These are phyloP conservation scores for Cyanoderma ruficeps DNA, from an alignment of 2,113 vertebrate genomes.

Conservation along the genomic window DNA sequence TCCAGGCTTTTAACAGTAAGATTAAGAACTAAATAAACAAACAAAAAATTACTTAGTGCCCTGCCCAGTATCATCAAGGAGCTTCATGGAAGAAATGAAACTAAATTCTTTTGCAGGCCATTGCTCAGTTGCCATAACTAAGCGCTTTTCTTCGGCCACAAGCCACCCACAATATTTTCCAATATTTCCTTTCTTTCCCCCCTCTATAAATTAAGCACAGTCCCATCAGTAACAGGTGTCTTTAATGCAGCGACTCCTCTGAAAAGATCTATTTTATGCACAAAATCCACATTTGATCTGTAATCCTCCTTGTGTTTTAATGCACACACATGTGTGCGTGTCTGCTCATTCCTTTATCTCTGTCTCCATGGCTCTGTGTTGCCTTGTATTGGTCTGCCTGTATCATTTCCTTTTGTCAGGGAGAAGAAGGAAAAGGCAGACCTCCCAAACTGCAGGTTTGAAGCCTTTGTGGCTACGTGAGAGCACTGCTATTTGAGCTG, in stretches of 20 bases:
- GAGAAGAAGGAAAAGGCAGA: background rate
- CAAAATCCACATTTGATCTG: background rate
- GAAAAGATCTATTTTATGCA: background rate
- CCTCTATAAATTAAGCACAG: background rate
- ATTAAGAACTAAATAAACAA: background rate
- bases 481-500: background rate
- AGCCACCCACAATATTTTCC: background rate
- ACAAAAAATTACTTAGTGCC: background rate
- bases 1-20: background rate
- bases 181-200: background rate
- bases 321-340: accelerated
- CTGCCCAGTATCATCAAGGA: background rate
- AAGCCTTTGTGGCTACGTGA: background rate
- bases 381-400: background rate
- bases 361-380: background rate
- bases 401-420: background rate
- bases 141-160: background rate
- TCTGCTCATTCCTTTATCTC: background rate
- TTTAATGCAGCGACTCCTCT: background rate
- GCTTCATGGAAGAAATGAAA: background rate
- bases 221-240: background rate
- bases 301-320: background rate
- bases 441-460: background rate
- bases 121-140: background rate
- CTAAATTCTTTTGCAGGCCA: background rate